A percentile compares a stretch with the other conserved stretches of the same genome.
These are phyloP conservation scores for Ambastaia sidthimunki DNA, from an alignment of 2,797 vertebrate genomes.

Conservation along the genomic window DNA sequence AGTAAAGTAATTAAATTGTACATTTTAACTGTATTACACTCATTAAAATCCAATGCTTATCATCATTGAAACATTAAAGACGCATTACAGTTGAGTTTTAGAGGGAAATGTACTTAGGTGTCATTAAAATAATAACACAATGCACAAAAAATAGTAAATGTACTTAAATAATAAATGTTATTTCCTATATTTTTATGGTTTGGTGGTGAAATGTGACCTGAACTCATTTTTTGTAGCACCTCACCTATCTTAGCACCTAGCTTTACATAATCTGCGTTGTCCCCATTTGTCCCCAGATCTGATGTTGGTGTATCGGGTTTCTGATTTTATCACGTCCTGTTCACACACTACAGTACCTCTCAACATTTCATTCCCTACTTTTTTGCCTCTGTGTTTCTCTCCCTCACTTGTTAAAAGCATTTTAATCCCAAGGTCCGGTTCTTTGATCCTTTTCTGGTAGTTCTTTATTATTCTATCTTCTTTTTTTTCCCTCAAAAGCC, in stretches of 20 bases:
- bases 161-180: not conserved
- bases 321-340: slow-evolving; percentile 33
- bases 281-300: slow-evolving; percentile 23
- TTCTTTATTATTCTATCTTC: slow-evolving; percentile 55
- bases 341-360: slow-evolving; percentile 31
- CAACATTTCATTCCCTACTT: not conserved
- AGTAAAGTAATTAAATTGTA: no score
- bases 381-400: slow-evolving; percentile 5
- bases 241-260: slow-evolving; percentile 1
- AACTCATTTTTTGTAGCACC: not conserved
- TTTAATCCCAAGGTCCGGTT: slow-evolving; percentile 69
- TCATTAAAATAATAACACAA: no score
- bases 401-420: slow-evolving; percentile 56
- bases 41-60: not conserved
- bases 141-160: no score
- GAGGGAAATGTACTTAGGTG: no score
- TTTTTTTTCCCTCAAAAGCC: slow-evolving; percentile 17
- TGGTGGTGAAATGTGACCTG: not conserved
- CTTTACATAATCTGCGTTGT: slow-evolving; percentile 26
- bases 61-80: no score
- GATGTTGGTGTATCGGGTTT: slow-evolving; percentile 20
- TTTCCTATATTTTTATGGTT: not conserved
- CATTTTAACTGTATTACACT: not conserved
- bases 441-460: slow-evolving; percentile 68
- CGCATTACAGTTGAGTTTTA: no score